Base-by-base conservation (phyloP, 2,113 vertebrate species). In the Rhinoptilus africanus region DNA sequence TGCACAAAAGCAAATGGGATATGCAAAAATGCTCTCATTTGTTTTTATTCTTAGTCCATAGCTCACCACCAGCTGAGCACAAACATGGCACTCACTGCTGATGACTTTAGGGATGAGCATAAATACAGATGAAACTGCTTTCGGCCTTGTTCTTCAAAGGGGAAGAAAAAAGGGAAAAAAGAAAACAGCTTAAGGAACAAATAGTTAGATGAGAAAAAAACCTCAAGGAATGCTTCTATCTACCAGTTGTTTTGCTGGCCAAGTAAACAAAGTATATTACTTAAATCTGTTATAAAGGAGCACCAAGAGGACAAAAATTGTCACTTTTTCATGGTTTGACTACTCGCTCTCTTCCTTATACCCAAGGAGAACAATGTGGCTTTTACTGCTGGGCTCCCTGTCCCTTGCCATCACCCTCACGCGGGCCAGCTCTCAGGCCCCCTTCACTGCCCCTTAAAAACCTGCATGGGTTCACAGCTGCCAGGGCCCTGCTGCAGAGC, bases 301-400 rank as follows among this genome's bases (percentile, higher is more conserved):
- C 22, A 57, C 30, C 19, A 23, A 53, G 21, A 77, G 26, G 37
- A 63, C 59, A 93, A 71, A 86, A 91, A 9, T 1, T 12, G 8
- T 18, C 9, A 34, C 43, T 48, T 84, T 54, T 47, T 4, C 8
- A 11, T 45, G 16, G 34, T 24, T 81, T 21, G 8, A 43, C 5
- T 54, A 43, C 41, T 81, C 4, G 0, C 18, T 54, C 18, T 89
- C 56, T 56, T 90, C 50, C 15, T 74, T 14, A 4, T 27, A 17
- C 30, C 51, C 76, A n/a, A 34, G 11, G 30, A 3, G 2, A 80
- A 45, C 13, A 30, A 16, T 0, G 0, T n/a, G 32, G 5, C 28
- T 77, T 85, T 62, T 37, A 35, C 41, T 76, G 37, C 37, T 74
- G 28, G 13, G n/a, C 3, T 45, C 45, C 24, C 60, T 57, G 21